These are phyloP conservation scores for Orchesella cincta DNA, from an alignment of 1,140 invertebrate species.

Conservation along the genomic window DNA sequence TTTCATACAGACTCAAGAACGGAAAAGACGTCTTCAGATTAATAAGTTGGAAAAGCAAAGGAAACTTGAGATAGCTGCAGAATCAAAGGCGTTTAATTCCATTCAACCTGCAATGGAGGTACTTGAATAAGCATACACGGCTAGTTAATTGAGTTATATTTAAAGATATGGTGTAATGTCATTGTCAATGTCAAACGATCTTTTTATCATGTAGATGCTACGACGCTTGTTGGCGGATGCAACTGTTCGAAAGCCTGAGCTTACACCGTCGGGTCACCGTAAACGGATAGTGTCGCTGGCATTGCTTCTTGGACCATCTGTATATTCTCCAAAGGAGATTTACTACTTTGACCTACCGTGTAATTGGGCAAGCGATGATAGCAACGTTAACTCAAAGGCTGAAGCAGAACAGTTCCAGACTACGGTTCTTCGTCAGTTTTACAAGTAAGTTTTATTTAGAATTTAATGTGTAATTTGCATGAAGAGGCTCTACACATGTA, in stretches of 20 bases:
- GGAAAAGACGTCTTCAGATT: not conserved
- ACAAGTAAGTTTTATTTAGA: conserved; percentile 33
- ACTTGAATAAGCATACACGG: too few species aligned
- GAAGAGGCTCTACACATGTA: not conserved
- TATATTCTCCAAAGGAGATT: conserved; percentile 41
- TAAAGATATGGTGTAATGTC: too few species aligned
- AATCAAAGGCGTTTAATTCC: not conserved
- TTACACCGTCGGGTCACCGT: conserved; percentile 15
- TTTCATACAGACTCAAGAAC: not conserved
- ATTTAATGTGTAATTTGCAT: not conserved
- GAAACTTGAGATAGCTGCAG: not conserved
- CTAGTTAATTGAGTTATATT: too few species aligned
- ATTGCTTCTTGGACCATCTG: conserved; percentile 35
- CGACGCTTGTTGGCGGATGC: not conserved
- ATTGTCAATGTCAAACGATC: too few species aligned
- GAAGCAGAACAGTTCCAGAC: not conserved
- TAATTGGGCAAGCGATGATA: not conserved
- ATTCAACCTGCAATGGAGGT: not conserved
- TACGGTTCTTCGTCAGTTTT: conserved; percentile 4
- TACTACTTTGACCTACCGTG: conserved; percentile 19
- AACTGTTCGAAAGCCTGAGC: not conserved
- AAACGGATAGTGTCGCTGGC: not conserved
- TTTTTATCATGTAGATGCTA: not conserved
- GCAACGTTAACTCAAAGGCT: not conserved
- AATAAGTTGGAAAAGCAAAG: not conserved